These are phyloP conservation scores for Parnassius mnemosyne DNA, from an alignment of 2,888 invertebrate species.

Conservation along the genomic window DNA sequence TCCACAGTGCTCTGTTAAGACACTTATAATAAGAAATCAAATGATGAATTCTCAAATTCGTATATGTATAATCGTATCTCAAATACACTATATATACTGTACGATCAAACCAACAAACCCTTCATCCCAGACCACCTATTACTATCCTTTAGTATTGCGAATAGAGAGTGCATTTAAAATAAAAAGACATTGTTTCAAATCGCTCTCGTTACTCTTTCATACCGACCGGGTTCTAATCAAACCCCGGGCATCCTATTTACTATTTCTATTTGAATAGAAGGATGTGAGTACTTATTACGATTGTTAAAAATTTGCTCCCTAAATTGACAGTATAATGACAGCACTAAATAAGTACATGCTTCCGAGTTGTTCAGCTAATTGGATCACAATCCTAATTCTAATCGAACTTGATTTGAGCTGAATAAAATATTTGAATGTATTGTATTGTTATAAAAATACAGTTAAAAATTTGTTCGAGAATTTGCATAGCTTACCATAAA, in stretches of 20 bases:
- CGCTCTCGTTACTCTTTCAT: slow-evolving; percentile 6
- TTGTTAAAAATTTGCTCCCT: slow-evolving; percentile 42
- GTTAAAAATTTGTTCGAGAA: too few species aligned
- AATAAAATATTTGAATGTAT: too few species aligned
- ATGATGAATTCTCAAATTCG: too few species aligned
- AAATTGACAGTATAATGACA: slow-evolving; percentile 44
- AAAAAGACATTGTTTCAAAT: slow-evolving; percentile 11
- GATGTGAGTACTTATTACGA: slow-evolving; percentile 46
- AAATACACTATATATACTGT: too few species aligned
- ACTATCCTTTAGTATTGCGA: background rate
- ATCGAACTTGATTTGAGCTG: too few species aligned
- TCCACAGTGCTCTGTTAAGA: too few species aligned
- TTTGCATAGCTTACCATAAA: too few species aligned
- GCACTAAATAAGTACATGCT: slow-evolving; percentile 36
- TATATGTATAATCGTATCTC: too few species aligned
- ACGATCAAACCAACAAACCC: too few species aligned
- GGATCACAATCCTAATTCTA: slow-evolving; percentile 23
- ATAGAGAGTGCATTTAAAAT: background rate
- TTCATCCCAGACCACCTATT: background rate
- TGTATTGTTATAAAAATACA: too few species aligned
- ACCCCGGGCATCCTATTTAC: slow-evolving; percentile 20
- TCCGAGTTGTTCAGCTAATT: slow-evolving; percentile 40
- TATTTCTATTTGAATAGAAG: slow-evolving; percentile 33
- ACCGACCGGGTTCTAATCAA: slow-evolving; percentile 15
- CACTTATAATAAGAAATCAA: too few species aligned